These are phyloP conservation scores for Pantherophis vulpinus DNA, from an alignment of 2,797 vertebrate species.

Conservation along the genomic window DNA sequence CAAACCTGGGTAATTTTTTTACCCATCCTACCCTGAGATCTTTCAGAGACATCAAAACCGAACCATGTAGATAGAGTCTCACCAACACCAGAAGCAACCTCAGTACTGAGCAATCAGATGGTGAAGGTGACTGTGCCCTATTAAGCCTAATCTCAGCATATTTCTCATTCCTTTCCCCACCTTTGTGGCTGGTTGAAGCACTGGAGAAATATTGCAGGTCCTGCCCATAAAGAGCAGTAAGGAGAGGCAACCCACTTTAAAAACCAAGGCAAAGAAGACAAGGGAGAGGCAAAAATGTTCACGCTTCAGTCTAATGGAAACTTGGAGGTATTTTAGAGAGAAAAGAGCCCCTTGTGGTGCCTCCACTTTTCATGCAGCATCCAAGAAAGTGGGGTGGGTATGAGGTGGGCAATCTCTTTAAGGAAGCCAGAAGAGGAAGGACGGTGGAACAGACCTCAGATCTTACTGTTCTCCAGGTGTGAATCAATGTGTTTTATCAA, in stretches of 20 bases:
- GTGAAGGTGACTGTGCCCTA: not conserved
- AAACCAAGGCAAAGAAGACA: not conserved
- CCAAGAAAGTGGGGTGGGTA: constrained; percentile 55
- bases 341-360: constrained; percentile 34
- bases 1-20: constrained; percentile 8
- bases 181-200: not conserved
- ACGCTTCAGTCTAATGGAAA: constrained; percentile 60
- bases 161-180: not conserved
- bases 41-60: constrained; percentile 30
- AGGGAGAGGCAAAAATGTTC: constrained; percentile 40
- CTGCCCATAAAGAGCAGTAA: not conserved
- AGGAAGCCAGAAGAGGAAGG: constrained; percentile 18
- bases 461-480: constrained; percentile 98
- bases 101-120: constrained; percentile 1
- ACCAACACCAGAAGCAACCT: not conserved
- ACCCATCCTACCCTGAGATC: constrained; percentile 56
- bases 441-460: constrained; percentile 73
- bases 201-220: not conserved
- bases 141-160: not conserved
- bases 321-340: constrained; percentile 69
- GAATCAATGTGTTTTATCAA: constrained; percentile 99
- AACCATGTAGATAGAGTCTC: constrained; percentile 1
- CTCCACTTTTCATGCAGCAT: constrained; percentile 73
- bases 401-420: constrained; percentile 20
- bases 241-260: not conserved